A percentile compares a stretch with the other conserved stretches of the same genome.
These are phyloP conservation scores for Panagrolaimus sp. DNA, from an alignment of 1,140 invertebrate genomes.

Conservation along the genomic window DNA sequence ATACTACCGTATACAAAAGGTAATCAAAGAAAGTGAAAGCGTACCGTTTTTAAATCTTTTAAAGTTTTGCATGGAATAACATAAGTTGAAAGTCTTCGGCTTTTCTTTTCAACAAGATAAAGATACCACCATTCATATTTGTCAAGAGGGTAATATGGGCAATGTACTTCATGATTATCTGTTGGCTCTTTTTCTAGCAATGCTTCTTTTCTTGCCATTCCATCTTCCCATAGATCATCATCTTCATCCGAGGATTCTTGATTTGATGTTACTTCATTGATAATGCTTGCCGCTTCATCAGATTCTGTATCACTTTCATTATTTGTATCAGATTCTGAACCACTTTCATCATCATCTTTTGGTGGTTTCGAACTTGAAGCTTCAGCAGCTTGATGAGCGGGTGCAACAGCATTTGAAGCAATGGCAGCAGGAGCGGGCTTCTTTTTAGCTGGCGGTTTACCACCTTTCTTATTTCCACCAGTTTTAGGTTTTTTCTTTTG, in stretches of 20 bases:
- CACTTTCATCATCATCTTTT: constrained; percentile 2
- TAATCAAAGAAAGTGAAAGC: constrained; percentile 11
- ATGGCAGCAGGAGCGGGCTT: constrained; percentile 10
- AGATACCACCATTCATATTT: constrained; percentile 99
- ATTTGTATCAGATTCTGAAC: constrained; percentile 8
- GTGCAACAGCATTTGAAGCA: not conserved
- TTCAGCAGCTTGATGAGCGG: too few species aligned
- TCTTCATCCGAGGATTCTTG: constrained; percentile 31
- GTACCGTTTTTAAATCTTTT: constrained; percentile 61
- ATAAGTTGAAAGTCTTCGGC: constrained; percentile 76
- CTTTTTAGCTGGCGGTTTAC: constrained; percentile 15
- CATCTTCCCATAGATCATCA: constrained; percentile 33
- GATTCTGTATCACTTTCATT: not conserved
- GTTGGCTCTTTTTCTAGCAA: constrained; percentile 60
- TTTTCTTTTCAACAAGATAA: constrained; percentile 89
- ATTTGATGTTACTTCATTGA: constrained; percentile 14
- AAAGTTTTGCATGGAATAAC: constrained; percentile 75
- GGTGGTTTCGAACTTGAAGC: not conserved
- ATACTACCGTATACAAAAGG: not conserved
- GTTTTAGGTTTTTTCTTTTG: constrained; percentile 57
- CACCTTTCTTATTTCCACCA: constrained; percentile 26
- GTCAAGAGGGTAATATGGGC: constrained; percentile 86
- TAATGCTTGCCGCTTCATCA: not conserved
- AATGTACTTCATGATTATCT: constrained; percentile 85
- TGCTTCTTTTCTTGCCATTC: constrained; percentile 54